Evolutionary conservation across 2,888 invertebrate species (phyloP).

Genomic region (Drosophila seclusa): DNA sequence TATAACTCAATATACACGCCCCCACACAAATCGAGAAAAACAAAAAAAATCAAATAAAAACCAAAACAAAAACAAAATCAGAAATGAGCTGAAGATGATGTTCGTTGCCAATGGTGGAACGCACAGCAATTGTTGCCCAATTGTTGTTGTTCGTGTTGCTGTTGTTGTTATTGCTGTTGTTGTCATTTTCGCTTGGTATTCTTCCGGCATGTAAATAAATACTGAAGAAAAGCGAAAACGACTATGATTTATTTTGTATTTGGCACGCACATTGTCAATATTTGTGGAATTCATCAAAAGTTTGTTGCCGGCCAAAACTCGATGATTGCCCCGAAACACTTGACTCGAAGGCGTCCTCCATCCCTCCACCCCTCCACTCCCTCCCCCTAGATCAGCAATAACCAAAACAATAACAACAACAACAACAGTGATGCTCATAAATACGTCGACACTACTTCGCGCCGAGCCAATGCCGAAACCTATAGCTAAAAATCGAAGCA

Average conservation of each 20-base stretch:
- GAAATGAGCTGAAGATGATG: slow-evolving; percentile 70
- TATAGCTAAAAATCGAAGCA: slow-evolving; percentile 66
- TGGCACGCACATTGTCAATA: slow-evolving; percentile 77
- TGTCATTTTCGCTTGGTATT: slow-evolving; percentile 50
- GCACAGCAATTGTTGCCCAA: slow-evolving; percentile 40
- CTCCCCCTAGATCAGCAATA: not conserved
- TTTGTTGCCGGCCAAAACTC: slow-evolving; percentile 22
- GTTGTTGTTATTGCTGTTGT: slow-evolving; percentile 34
- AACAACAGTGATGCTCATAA: slow-evolving; percentile 49
- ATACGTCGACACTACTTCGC: slow-evolving; percentile 68
- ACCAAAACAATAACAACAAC: slow-evolving; percentile 6
- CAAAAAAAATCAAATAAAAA: not conserved
- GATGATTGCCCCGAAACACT: slow-evolving; percentile 52
- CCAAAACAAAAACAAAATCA: slow-evolving; percentile 5
- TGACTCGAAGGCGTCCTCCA: slow-evolving; percentile 22
- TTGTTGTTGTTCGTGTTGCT: slow-evolving; percentile 5
- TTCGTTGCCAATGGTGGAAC: slow-evolving; percentile 30
- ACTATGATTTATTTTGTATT: slow-evolving; percentile 76
- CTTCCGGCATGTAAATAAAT: slow-evolving; percentile 78
- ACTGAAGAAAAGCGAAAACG: slow-evolving; percentile 57
- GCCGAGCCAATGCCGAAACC: slow-evolving; percentile 39
- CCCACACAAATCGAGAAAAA: slow-evolving; percentile 10
- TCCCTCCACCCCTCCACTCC: not conserved
- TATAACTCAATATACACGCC: slow-evolving; percentile 28
- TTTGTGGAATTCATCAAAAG: slow-evolving; percentile 74